These are phyloP conservation scores for Muricea muricata DNA, from an alignment of 92 coral and sea anemone species.

Conservation along the genomic window DNA sequence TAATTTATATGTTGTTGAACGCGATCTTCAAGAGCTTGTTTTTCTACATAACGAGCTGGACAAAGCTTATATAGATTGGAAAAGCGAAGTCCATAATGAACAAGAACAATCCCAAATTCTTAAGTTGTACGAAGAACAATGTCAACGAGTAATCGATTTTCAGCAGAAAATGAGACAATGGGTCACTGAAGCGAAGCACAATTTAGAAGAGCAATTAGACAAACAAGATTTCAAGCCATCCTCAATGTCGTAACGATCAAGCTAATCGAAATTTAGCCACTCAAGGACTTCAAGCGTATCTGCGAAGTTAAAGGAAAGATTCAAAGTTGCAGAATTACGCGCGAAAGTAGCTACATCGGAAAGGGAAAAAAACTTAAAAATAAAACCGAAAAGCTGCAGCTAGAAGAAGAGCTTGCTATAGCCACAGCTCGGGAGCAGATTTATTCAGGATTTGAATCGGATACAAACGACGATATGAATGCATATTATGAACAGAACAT, in stretches of 20 bases:
- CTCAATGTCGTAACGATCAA: too few relatives aligned
- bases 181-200: background rate
- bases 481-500: background rate
- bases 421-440: background rate
- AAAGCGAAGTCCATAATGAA: background rate
- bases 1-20: background rate
- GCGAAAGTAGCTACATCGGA: background rate
- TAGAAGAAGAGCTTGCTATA: conserved; percentile 3
- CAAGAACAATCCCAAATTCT: too few relatives aligned
- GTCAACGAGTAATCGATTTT: background rate
- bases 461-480: conserved; percentile 3
- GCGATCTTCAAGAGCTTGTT: background rate
- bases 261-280: too few relatives aligned
- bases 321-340: background rate
- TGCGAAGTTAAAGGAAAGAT: background rate
- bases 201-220: background rate
- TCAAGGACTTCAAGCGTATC: background rate
- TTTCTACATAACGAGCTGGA: background rate
- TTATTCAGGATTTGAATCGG: background rate
- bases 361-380: background rate
- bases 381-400: background rate
- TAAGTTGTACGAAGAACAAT: background rate
- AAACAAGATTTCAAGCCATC: background rate
- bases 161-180: background rate
- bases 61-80: background rate